Percentiles rank a stretch among this genome's conserved stretches.
phyloP scores from a whole-genome alignment of 2,113 vertebrate genomes.

The Sinocyclocheilus anshuiensis region DNA sequence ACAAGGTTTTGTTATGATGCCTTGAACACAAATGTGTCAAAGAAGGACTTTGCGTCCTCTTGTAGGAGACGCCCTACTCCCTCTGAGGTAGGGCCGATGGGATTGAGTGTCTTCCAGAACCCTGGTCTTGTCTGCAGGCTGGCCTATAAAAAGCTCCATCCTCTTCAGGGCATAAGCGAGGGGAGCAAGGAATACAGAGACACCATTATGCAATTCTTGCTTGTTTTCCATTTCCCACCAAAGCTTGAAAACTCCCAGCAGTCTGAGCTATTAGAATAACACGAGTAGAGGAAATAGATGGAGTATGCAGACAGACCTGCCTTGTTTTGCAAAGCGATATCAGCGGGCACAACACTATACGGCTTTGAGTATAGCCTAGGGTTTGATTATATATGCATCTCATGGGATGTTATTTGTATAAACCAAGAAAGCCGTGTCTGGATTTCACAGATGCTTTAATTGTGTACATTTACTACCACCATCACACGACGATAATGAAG shows the following conservation, averaged over 20 bases:
- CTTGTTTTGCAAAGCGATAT: background rate
- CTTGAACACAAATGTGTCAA: background rate
- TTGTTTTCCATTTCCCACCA: conserved; percentile 57
- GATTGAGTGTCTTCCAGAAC: conserved; percentile 17
- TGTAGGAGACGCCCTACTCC: background rate
- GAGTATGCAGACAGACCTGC: background rate
- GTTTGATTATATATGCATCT: conserved; percentile 10
- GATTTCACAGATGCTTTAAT: conserved; percentile 24
- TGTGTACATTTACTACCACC: conserved; percentile 7
- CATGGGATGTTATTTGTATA: conserved; percentile 29
- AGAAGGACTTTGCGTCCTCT: background rate
- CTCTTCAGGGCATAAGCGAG: conserved; percentile 17
- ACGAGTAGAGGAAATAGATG: conserved; percentile 26
- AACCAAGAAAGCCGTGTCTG: background rate
- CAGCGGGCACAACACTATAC: background rate
- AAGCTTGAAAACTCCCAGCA: conserved; percentile 39
- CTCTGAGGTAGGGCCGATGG: background rate
- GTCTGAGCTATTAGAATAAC: conserved; percentile 29
- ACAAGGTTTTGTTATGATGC: background rate
- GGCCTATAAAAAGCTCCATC: conserved; percentile 62
- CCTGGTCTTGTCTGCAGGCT: conserved; percentile 45
- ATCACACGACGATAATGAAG: background rate
- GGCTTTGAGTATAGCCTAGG: background rate
- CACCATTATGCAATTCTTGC: conserved; percentile 62
- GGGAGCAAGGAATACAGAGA: conserved; percentile 39